Evolutionary conservation across 1,140 invertebrate genomes (phyloP).

Genomic region (Pseudomyrmex flavicornis): DNA sequence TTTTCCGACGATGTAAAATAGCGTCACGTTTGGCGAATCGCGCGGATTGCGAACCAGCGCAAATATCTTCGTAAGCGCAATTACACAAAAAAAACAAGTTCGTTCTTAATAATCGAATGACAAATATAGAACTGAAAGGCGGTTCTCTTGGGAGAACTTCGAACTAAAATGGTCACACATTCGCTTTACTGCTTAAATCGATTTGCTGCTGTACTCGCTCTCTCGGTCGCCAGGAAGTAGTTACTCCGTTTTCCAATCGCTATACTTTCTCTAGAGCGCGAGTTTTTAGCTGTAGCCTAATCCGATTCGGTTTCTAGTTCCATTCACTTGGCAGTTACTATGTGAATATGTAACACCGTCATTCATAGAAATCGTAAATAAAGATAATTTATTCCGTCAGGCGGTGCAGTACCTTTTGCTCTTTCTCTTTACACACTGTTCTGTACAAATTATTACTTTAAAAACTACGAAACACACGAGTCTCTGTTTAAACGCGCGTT

Average conservation of each 20-base stretch:
- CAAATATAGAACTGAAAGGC: background rate
- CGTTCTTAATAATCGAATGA: no score
- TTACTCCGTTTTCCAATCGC: constrained; percentile 31
- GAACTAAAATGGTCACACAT: background rate
- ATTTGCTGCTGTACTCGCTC: background rate
- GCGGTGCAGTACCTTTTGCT: no score
- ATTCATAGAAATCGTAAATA: constrained; percentile 7
- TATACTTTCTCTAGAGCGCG: constrained; percentile 46
- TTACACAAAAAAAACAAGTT: no score
- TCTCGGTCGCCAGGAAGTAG: constrained; percentile 13
- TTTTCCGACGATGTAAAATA: constrained; percentile 56
- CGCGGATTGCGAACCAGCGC: background rate
- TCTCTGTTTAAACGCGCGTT: background rate
- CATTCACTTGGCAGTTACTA: constrained; percentile 26
- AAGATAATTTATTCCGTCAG: background rate
- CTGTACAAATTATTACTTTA: background rate
- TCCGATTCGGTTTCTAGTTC: constrained; percentile 49
- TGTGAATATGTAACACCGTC: background rate
- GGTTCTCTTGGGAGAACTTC: background rate
- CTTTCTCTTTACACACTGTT: no score
- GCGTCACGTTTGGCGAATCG: background rate
- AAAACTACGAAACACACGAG: background rate
- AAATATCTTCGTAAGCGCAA: no score
- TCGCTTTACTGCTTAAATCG: background rate
- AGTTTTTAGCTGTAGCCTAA: constrained; percentile 28